A percentile compares a stretch with the other conserved stretches of the same genome.
Evolutionary conservation across 1,140 invertebrate genomes (phyloP).

Genomic region (Rhizoglyphus robini): DNA sequence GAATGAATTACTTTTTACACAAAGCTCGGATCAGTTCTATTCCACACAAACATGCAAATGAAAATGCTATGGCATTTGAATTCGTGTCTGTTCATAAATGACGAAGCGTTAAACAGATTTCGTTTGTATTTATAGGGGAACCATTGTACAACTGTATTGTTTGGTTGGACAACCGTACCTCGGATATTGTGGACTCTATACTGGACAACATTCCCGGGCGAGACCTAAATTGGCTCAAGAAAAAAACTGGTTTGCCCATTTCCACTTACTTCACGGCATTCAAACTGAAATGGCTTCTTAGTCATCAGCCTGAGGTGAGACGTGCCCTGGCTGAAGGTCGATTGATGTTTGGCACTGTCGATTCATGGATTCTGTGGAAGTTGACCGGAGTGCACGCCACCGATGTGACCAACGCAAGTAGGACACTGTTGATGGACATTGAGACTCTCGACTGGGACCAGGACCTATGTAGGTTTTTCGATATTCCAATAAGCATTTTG

Average conservation of each 20-base stretch:
- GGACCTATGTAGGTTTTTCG: conserved; percentile 69
- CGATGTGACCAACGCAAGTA: conserved; percentile 90
- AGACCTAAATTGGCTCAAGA: conserved; percentile 60
- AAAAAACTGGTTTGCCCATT: conserved; percentile 67
- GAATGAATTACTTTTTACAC: too few relatives aligned
- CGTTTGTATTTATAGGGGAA: too few relatives aligned
- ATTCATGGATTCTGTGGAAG: conserved; percentile 94
- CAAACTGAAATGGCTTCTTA: conserved; percentile 78
- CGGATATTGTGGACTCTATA: conserved; percentile 64
- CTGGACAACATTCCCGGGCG: conserved; percentile 61
- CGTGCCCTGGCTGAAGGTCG: conserved; percentile 57
- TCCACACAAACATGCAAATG: not conserved
- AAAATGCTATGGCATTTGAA: too few relatives aligned
- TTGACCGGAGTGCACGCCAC: conserved; percentile 83
- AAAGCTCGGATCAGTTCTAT: too few relatives aligned
- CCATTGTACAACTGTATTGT: conserved; percentile 84
- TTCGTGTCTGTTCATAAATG: too few relatives aligned
- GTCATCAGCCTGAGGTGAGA: conserved; percentile 67
- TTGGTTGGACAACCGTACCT: conserved; percentile 74
- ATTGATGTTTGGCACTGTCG: conserved; percentile 82
- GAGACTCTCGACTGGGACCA: conserved; percentile 73
- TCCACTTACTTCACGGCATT: conserved; percentile 89
- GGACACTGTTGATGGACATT: conserved; percentile 91
- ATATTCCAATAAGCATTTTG: conserved; percentile 67
- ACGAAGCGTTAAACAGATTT: too few relatives aligned